A percentile compares a stretch with the other conserved stretches of the same genome.
Conservation (phyloP, 2,113 vertebrate species). For the Petaurus breviceps region DNA sequence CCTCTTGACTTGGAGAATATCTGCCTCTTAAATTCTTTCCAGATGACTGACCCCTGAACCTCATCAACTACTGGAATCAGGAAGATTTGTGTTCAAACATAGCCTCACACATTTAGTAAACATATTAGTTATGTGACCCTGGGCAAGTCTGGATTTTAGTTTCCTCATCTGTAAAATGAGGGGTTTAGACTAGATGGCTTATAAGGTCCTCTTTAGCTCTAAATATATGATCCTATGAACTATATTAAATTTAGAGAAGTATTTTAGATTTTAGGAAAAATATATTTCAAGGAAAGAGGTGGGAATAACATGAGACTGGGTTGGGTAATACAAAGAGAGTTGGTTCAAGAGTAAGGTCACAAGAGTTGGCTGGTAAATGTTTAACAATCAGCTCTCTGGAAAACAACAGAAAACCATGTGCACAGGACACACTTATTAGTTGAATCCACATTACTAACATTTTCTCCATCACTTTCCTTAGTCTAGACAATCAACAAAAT, state of each 20-base stretch:
- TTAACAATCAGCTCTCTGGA: neutral
- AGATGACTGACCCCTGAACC: too few species aligned
- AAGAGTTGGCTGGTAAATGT: neutral
- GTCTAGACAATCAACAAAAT: neutral
- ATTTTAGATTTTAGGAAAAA: neutral
- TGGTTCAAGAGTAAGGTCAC: neutral
- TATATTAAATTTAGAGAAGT: neutral
- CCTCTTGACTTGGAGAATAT: too few species aligned
- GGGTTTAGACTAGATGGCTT: neutral
- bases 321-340: neutral
- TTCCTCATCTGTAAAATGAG: neutral
- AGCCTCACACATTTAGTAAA: neutral
- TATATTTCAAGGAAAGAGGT: neutral
- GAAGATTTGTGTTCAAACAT: neutral
- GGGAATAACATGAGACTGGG: neutral
- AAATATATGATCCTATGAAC: neutral
- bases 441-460: neutral
- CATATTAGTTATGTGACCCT: neutral
- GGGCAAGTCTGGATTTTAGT: neutral
- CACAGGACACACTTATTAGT: neutral
- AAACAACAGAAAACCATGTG: neutral
- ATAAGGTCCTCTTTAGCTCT: neutral
- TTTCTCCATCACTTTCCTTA: neutral
- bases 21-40: too few species aligned
- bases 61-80: neutral